Evolutionary conservation across 2,113 vertebrate genomes (phyloP).

Genomic region (Trogon surrucura): DNA sequence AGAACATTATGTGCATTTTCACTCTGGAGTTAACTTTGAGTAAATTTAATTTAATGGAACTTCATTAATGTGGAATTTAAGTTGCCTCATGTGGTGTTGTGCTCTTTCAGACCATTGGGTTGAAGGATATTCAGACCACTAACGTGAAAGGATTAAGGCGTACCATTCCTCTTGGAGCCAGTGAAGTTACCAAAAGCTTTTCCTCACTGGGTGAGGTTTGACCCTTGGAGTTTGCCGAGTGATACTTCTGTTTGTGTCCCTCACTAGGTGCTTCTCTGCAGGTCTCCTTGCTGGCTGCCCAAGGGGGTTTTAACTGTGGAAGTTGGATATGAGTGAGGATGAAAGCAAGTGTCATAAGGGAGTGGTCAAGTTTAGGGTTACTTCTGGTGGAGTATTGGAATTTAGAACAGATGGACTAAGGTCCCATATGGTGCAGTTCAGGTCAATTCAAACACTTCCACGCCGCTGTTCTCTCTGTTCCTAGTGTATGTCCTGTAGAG

Average conservation of each 20-base stretch:
- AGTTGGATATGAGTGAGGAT: not conserved
- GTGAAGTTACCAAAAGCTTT: not conserved
- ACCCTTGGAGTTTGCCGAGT: not conserved
- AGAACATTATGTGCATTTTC: accelerated
- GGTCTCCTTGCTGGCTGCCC: not conserved
- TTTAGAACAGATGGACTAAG: not conserved
- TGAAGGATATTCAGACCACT: not conserved
- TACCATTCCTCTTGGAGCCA: not conserved
- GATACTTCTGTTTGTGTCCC: not conserved
- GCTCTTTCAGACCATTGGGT: not conserved
- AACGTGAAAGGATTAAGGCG: not conserved
- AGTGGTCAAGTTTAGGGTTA: not conserved
- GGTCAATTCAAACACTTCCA: not conserved
- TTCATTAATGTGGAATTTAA: not conserved
- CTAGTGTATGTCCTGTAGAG: not conserved
- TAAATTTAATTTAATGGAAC: not conserved
- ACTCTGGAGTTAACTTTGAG: not conserved
- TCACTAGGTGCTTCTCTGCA: not conserved
- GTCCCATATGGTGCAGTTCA: not conserved
- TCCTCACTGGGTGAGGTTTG: not conserved
- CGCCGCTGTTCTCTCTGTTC: accelerated
- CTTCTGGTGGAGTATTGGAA: not conserved
- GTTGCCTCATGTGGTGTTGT: not conserved
- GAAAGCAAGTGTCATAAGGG: not conserved
- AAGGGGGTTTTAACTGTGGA: not conserved